Base-by-base conservation (phyloP, 2,797 vertebrate genomes). In the Muscicapa comitata region DNA sequence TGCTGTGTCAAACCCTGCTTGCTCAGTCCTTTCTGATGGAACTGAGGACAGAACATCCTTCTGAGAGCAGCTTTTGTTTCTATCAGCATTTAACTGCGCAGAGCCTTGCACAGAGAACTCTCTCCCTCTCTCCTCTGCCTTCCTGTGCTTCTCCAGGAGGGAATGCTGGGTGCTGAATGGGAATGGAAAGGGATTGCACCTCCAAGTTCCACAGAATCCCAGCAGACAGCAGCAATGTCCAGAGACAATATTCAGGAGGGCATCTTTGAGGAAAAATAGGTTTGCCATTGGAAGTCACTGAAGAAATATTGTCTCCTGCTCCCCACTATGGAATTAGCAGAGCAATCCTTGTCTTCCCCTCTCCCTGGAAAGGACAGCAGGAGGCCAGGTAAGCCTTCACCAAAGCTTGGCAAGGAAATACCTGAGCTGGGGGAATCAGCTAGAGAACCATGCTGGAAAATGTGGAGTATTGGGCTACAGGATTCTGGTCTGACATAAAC, bases 381-480 rank as follows among this genome's bases (percentile, higher is more conserved):
- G 55, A 79, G 6, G 16, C 59, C 71, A 70, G 87, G 93, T 93
- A 65, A 94, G 79, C 6, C 26, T 59, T 79, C 40, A 16, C 7
- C 47, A 35, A 11, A 21, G 4, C n/a, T 51, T 35, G 31, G 37
- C 31, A 58, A 78, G 62, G 31, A 66, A 66, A 40, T 6, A 7
- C 7, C 45, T 28, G 17, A 28, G 28, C 76, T 79, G 50, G 35
- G 53, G 14, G 48, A 61, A 61, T 68, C 3, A 53, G 16, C 47
- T 33, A 3, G 29, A 38, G 53, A 76, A 67, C 29, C 54, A 24
- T 63, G 48, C 59, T 79, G 9, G 17, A 53, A 28, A 43, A 29
- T 29, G 31, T 31, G 9, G 5, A 7, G 15, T 19, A 0, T 40
- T 29, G 17, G 8, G 10, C 10, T 37, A 2, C 0, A 1, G 73